Evolutionary conservation across 2,113 vertebrate genomes (phyloP).

Genomic region (Aramus guarauna): DNA sequence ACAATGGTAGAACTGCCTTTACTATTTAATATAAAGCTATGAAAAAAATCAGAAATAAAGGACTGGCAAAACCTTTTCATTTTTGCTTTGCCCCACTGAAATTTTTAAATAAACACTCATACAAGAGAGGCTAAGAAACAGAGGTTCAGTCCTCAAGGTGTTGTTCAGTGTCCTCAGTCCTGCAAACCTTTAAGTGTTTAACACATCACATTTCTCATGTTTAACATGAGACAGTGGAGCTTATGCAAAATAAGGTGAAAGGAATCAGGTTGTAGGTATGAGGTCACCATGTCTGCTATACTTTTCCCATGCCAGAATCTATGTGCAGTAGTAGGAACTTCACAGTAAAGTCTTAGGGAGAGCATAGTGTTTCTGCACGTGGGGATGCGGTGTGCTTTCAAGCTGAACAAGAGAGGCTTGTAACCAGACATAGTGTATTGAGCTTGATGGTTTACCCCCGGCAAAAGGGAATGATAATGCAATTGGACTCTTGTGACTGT

Average conservation of each 20-base stretch:
- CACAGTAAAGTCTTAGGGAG: not conserved
- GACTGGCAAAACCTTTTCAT: not conserved
- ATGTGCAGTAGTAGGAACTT: not conserved
- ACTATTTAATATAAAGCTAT: not conserved
- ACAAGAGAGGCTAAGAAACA: not conserved
- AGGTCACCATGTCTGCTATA: not conserved
- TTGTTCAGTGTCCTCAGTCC: not conserved
- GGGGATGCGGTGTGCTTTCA: not conserved
- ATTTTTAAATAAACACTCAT: not conserved
- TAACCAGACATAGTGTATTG: not conserved
- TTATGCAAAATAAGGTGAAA: not conserved
- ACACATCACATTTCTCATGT: not conserved
- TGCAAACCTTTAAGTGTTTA: not conserved
- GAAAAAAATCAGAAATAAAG: not conserved
- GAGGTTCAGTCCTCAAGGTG: not conserved
- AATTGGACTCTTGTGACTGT: not conserved
- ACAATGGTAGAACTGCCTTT: not conserved
- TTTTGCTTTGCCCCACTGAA: not conserved
- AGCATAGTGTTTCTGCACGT: accelerated
- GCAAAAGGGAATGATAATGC: not conserved
- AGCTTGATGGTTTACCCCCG: not conserved
- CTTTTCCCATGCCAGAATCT: not conserved
- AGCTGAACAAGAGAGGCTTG: not conserved
- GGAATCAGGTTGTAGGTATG: not conserved
- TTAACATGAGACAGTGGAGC: not conserved